Conservation (phyloP, 2,888 invertebrate genomes). For the Bhutanitis thaidina region DNA sequence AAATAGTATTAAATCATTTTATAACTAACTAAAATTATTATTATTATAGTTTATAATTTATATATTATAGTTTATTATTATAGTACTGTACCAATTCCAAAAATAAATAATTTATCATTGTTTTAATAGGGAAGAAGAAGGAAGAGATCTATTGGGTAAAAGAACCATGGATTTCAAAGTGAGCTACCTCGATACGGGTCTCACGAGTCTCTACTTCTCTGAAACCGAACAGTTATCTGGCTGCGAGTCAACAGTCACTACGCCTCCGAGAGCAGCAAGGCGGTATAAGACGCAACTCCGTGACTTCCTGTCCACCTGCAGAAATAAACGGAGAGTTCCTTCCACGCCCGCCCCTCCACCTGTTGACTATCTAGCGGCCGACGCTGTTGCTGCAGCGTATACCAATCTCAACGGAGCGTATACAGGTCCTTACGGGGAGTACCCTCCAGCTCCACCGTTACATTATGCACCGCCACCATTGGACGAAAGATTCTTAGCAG, state of each 20-base stretch:
- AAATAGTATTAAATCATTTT: too few species aligned
- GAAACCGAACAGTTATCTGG: constrained; percentile 88
- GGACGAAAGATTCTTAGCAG: constrained; percentile 86
- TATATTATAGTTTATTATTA: too few species aligned
- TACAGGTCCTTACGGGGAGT: constrained; percentile 87
- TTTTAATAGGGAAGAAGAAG: constrained; percentile 95
- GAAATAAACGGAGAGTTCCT: constrained; percentile 86
- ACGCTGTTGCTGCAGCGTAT: constrained; percentile 88
- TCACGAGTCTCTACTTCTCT: constrained; percentile 94
- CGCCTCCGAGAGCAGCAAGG: constrained; percentile 89
- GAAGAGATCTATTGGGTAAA: constrained; percentile 97
- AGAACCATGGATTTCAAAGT: constrained; percentile 99
- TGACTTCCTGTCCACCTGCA: constrained; percentile 95
- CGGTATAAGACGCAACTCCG: constrained; percentile 96
- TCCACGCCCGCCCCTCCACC: constrained; percentile 81
- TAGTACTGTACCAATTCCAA: too few species aligned
- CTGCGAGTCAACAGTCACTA: constrained; percentile 81
- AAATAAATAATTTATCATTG: too few species aligned
- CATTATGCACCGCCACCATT: constrained; percentile 83
- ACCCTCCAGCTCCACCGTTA: constrained; percentile 84
- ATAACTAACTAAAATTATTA: too few species aligned
- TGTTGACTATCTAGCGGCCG: constrained; percentile 85
- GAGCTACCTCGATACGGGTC: constrained; percentile 96
- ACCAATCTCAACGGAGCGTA: constrained; percentile 89
- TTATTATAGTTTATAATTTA: too few species aligned